Base-by-base conservation (phyloP, 2,888 invertebrate species). In the Caenorhabditis sp. region DNA sequence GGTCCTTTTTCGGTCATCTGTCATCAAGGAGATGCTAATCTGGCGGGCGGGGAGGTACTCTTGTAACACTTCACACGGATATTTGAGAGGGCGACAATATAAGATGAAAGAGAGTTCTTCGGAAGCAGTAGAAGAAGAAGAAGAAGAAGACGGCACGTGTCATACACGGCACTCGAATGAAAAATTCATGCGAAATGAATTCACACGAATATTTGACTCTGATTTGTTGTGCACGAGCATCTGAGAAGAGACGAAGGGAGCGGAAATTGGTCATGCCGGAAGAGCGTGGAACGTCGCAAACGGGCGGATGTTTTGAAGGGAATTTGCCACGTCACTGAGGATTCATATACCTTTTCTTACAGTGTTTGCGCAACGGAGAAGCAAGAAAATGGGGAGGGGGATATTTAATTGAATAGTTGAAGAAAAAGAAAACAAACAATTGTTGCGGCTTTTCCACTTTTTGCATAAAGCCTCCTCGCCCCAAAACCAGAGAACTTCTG, bases 11-110 rank as follows among this genome's bases (percentile, higher is more conserved):
- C 58, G 68, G 68, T 68, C 68, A 68, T 68, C 68, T 59, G 68
- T 68, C 68, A 68, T 62, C 43, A 41, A 17, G 58, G n/a, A 59
- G 68, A 68, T 68, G 68, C 58, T 58, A 68, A 68, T 68, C 68
- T 59, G 58, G 52, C 26, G 41, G 32, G 26, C 9, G 43, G 32
- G 35, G 58, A 48, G 41, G 41, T 58, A 58, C 58, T 43, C 43
- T 65, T 65, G 55, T 65, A 56, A 45, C 65, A 65, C 20, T 65
- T 56, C 46, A 46, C 37, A 37, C 13, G 24, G 52, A 32, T 45
- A 70, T 70, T 59, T 26, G 59, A 70, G 39, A 58, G 65, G 55
- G 9, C 15, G 53, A 32, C n/a, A n/a, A n/a, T n/a, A 58, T 58
- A 43, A 52, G 43, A 50, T n/a, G 43, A 26, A 55, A 27, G 46